phyloP scores from a whole-genome alignment of 2,113 vertebrate genomes.

The Sapajus apella region DNA sequence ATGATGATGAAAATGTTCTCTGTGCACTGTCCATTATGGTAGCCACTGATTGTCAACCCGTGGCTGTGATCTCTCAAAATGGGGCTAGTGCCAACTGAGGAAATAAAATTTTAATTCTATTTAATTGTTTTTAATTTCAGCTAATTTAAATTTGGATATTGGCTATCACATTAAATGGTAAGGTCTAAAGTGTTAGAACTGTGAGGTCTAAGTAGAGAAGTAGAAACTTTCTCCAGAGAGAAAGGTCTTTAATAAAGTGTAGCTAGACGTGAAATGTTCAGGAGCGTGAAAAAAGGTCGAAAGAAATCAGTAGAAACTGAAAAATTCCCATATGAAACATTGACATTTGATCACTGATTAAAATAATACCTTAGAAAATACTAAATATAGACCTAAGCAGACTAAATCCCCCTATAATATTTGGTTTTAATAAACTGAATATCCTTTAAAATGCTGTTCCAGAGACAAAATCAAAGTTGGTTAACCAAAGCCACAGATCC shows the following conservation, averaged over 20 bases:
- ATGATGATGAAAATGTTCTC: neutral
- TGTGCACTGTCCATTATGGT: neutral
- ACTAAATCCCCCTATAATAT: neutral
- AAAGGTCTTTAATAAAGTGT: neutral
- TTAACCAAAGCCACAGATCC: neutral
- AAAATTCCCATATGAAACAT: neutral
- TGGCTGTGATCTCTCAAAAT: neutral
- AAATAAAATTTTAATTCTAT: neutral
- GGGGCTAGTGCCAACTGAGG: neutral
- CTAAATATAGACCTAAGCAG: neutral
- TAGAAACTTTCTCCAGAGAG: neutral
- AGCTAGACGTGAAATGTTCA: neutral
- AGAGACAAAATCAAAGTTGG: neutral
- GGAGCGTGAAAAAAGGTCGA: neutral
- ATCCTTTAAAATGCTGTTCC: neutral
- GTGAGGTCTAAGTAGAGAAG: neutral
- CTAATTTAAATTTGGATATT: neutral
- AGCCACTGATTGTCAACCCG: neutral
- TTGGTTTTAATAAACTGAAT: slow-evolving; percentile 3
- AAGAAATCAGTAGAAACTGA: neutral
- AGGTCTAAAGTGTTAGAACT: neutral
- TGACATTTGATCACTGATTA: neutral
- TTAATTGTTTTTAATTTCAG: neutral
- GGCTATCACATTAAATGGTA: neutral
- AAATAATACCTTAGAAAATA: neutral